Evolutionary conservation across 2,113 vertebrate genomes (phyloP).

Genomic region (Irena cyanogastra): DNA sequence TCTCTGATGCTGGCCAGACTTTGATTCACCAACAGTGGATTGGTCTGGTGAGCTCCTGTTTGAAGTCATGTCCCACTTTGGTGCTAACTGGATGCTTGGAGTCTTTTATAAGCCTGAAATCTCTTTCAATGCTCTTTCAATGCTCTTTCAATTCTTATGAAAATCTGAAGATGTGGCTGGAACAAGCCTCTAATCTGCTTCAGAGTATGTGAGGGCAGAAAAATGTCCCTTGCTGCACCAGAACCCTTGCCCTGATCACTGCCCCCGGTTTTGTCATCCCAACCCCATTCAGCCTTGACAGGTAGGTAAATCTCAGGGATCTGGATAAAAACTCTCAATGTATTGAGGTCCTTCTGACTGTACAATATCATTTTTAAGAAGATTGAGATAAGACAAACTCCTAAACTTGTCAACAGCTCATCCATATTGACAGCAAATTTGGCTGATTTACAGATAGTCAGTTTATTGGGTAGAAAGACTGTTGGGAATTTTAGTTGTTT

Average conservation of each 20-base stretch:
- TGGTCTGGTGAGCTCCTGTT: rapidly evolving
- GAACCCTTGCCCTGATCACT: neutral
- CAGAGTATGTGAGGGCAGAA: neutral
- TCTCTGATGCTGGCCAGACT: neutral
- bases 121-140: neutral
- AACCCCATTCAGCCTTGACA: neutral
- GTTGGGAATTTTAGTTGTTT: conserved; percentile 42
- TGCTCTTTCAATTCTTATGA: neutral
- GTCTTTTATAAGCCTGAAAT: neutral
- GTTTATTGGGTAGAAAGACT: conserved; percentile 23
- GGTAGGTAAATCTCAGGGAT: neutral
- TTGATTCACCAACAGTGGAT: neutral
- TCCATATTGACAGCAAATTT: neutral
- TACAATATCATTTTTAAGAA: conserved; percentile 34
- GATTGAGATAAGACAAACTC: conserved; percentile 5
- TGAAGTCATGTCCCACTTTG: neutral
- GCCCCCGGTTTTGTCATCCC: neutral
- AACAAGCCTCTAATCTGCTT: neutral
- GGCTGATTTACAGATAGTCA: conserved; percentile 27
- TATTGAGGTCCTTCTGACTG: neutral
- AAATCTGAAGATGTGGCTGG: neutral
- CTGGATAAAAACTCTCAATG: neutral
- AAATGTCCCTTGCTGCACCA: neutral
- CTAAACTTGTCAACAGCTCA: conserved; percentile 28
- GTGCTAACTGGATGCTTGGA: neutral